phyloP scores from a whole-genome alignment of 2,113 vertebrate genomes.

The Strix aluco region DNA sequence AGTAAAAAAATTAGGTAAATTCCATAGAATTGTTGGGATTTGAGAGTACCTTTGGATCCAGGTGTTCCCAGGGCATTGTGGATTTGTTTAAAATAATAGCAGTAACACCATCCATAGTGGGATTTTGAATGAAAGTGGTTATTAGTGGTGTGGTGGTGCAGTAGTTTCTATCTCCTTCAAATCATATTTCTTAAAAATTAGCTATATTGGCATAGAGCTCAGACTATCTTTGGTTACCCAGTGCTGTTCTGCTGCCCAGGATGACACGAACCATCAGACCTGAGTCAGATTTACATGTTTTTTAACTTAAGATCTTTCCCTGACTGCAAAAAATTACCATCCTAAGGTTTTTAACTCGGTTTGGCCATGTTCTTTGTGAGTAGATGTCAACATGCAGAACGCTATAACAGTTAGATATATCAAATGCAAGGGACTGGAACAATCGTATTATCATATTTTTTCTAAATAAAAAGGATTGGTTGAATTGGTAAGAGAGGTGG shows the following conservation, averaged over 20 bases:
- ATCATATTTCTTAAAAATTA: neutral
- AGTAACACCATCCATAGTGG: neutral
- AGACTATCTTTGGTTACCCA: neutral
- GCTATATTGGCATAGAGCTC: neutral
- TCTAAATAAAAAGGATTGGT: neutral
- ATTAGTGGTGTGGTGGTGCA: neutral
- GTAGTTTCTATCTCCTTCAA: neutral
- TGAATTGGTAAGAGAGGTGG: neutral
- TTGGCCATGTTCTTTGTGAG: neutral
- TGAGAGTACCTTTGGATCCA: neutral
- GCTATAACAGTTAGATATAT: neutral
- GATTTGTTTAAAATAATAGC: neutral
- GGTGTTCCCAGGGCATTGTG: neutral
- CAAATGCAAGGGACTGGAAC: neutral
- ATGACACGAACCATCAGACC: neutral
- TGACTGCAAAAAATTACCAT: neutral
- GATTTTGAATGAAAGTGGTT: neutral
- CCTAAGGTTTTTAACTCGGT: neutral
- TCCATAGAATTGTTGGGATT: neutral
- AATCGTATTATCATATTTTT: neutral
- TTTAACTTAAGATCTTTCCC: neutral
- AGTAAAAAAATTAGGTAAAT: neutral
- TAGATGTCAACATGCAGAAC: neutral
- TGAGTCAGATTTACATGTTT: rapidly evolving
- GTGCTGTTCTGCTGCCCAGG: neutral